Evolutionary conservation across 2,888 invertebrate species (phyloP), one percentile per base, ranked within the genome.

Genomic region (Dynastes tityus): DNA sequence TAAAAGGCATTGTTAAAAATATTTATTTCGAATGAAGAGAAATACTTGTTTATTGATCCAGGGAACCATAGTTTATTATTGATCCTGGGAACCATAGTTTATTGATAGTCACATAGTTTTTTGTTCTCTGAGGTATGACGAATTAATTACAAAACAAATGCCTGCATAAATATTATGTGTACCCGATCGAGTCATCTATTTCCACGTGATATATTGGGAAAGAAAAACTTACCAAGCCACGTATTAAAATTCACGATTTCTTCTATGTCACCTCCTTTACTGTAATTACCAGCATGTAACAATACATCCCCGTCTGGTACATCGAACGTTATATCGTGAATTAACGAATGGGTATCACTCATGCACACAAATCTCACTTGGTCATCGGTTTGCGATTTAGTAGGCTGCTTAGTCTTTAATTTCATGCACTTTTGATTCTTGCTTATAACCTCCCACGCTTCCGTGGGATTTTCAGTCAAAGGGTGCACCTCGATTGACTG

Each of bases 271-370:
- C 96, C 96, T 86, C 94, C 93, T 83, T 93, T 92, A 8, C 96
- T 95, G 86, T 96, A 95, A 87, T 96, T 96, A 2, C 96, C 96
- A 40, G 95, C 95, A 88, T 96, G 96, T 74, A 96, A 91, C 83
- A 96, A 94, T 74, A 96, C 92, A 89, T 96, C 96, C 13, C 96
- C 96, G 76, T 91, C 90, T 0, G 96, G 96, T 80, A 96, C 91
- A 83, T 93, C 91, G 85, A 93, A 92, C 82, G 91, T 92, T 13
- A 94, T 91, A 82, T 92, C 92, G 58, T 93, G 91, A 13, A 94
- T 93, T 76, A 94, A 88, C 0, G 93, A 92, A 87, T 96, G 96
- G 0, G 96, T 96, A 85, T 96, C 96, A 80, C 95, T 95, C 92
- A 96, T 95, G 86, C 96, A 96, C 3, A 96, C 96, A 83, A 96